Base-by-base conservation (phyloP, 2,797 vertebrate genomes). In the Poecilia gillii region DNA sequence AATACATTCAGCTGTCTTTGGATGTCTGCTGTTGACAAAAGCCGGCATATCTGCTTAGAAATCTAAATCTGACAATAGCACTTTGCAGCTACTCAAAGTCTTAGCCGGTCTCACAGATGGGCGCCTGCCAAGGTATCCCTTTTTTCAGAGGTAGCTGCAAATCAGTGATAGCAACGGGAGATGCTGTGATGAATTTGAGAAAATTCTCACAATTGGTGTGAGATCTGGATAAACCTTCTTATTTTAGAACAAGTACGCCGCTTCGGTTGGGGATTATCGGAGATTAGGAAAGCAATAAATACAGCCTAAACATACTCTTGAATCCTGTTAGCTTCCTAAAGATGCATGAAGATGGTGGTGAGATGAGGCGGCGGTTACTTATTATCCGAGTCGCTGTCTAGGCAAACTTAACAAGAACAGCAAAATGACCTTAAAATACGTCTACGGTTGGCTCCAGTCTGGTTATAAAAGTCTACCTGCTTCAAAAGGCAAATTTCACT, bases 321-420 rank as follows among this genome's bases (percentile, higher is more conserved):
- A 91, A 93, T 93, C 92, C 91, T 79, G 82, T 93, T 93, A 93
- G 82, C 81, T 25, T 55, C 91, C 78, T 81, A 79, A 90, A 83
- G 89, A 88, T 72, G 85, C 90, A 88, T 91, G 90, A 83, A 90
- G 89, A 81, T 86, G 78, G 74, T 82, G 80, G 72, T 72, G 36
- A 83, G 85, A 90, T 87, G 88, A 90, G 87, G 87, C 88, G 81
- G 2, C 84, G 39, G 49, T 81, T 86, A 81, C 85, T 81, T 86
- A 80, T 86, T 85, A 76, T 88, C 86, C 85, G 81, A 90, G 90
- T 71, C 70, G 81, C 79, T 76, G 83, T 83, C 71, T 72, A 87
- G 57, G 55, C 28, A 55, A 75, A 78, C 36, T 75, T 64, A 25
- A 6, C 79, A 47, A 55, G 68, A 55, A 74, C 77, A 72, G 75